Base-by-base conservation (phyloP, 1,140 invertebrate genomes). In the Atta texana region DNA sequence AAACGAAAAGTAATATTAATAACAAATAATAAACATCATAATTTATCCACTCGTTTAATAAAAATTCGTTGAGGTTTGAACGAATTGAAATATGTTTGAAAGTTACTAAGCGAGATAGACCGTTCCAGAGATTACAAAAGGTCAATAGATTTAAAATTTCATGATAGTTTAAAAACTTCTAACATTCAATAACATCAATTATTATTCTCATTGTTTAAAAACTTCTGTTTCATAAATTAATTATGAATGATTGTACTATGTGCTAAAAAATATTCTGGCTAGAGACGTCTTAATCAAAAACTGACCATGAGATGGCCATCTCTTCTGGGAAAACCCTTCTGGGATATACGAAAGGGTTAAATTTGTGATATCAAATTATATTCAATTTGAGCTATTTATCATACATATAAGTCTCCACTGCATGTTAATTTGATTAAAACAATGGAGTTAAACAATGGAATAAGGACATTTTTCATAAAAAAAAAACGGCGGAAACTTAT, bases 61-160 rank as follows among this genome's bases (percentile, higher is more conserved):
- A n/a, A 75, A 75, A 75, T 59, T 21, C 31, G 53, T 61, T 24
- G 28, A 6, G 63, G 14, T 63, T 28, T 6, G 14, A 59, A 57
- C 28, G 5, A 31, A 55, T 14, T 55, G 14, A 59, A 55, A 75
- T 10, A 24, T 5, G 72, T 59, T 31, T 72, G 74, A 76, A 76
- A 34, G 14, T 75, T 57, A 75, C 28, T 16, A 24, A 34, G n/a
- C 53, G n/a, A 57, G 21, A 57, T 59, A n/a, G 10, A 16, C 12
- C 49, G 4, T n/a, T 55, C 3, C 7, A 75, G 16, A 24, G 31
- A 34, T 14, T 28, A 31, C 24, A 18, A 28, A n/a, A 55, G 51
- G 28, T 5, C 51, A 16, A 34, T 34, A 6, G 12, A 7, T 69
- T 69, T 18, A n/a, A 34, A 74, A 53, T 55, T 39, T 68, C n/a